These are phyloP conservation scores for Caenorhabditis sp. DNA, from an alignment of 2,888 invertebrate genomes.

Conservation along the genomic window DNA sequence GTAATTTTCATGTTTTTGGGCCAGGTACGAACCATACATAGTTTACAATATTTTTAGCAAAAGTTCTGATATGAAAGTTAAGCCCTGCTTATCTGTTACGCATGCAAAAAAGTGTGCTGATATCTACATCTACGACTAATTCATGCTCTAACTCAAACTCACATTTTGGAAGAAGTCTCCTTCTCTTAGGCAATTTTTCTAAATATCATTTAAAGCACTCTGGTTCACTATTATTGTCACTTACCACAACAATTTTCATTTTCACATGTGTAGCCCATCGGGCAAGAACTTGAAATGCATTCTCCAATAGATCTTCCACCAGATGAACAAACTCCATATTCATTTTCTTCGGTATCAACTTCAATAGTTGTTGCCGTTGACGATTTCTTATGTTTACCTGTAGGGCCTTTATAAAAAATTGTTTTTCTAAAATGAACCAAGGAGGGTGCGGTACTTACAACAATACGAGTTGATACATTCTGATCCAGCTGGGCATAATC, in stretches of 20 bases:
- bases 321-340: constrained; percentile 27
- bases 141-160: neutral
- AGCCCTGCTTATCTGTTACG: too few species aligned
- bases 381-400: constrained; percentile 31
- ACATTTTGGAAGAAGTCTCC: constrained; percentile 31
- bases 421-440: neutral
- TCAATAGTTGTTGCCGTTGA: constrained; percentile 13
- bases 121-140: too few species aligned
- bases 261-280: constrained; percentile 54
- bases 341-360: constrained; percentile 27
- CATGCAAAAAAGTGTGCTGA: too few species aligned
- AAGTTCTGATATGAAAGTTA: too few species aligned
- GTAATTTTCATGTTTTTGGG: too few species aligned
- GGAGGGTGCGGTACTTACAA: constrained; percentile 29
- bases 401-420: neutral
- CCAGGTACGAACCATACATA: too few species aligned
- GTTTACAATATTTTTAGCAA: too few species aligned
- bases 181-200: neutral
- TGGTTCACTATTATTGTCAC: neutral
- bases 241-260: constrained; percentile 58
- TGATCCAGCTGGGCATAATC: constrained; percentile 57
- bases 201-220: neutral
- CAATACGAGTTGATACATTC: constrained; percentile 60
- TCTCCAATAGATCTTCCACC: constrained; percentile 50
- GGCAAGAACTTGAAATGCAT: constrained; percentile 54